Evolutionary conservation across 1,140 invertebrate species (phyloP), one percentile per base, ranked within the genome.

Genomic region (Condylostylus longicornis): DNA sequence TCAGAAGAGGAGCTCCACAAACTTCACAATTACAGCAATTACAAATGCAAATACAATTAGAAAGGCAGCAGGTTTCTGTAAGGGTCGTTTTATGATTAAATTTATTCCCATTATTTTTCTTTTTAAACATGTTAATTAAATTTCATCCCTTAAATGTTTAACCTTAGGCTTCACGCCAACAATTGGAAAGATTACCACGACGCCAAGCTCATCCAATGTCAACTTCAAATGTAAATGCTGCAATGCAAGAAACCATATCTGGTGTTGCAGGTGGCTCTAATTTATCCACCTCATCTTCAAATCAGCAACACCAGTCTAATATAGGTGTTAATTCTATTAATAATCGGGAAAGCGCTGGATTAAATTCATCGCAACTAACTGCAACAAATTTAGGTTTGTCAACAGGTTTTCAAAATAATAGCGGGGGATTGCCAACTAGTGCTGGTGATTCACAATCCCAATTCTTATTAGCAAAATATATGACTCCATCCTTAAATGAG

Each of bases 41-140:
- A 46, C 84, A 87, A 63, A 88, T 88, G 82, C 84, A 89, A 62
- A 64, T 89, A 53, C 82, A 88, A 60, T 64, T 86, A 43, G 83
- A 88, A 62, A 68, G 84, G 29, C 82, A 87, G 44, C 82, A 87
- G 67, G 80, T 81, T 41, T 74, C 75, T 55, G 79, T 80, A 61
- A 53, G 68, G 43, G 41, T 31, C 31, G 17, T 18, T 3, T 27
- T 35, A n/a, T n/a, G n/a, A n/a, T n/a, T n/a, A n/a, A 10, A 36
- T 40, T 38, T 18, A 35, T 38, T 25, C 29, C 34, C 27, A 23
- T 27, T 41, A 31, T 29, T 37, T 17, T 22, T 23, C 35, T 36
- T 37, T 47, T 27, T 8, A 35, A 27, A 29, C 19, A 34, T 42
- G 40, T 38, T 22, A 28, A 32, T 45, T 48, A 42, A 41, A 48